A percentile compares a stretch with the other conserved stretches of the same genome.
Conservation (phyloP, 2,797 vertebrate species). For the Columba guinea region DNA sequence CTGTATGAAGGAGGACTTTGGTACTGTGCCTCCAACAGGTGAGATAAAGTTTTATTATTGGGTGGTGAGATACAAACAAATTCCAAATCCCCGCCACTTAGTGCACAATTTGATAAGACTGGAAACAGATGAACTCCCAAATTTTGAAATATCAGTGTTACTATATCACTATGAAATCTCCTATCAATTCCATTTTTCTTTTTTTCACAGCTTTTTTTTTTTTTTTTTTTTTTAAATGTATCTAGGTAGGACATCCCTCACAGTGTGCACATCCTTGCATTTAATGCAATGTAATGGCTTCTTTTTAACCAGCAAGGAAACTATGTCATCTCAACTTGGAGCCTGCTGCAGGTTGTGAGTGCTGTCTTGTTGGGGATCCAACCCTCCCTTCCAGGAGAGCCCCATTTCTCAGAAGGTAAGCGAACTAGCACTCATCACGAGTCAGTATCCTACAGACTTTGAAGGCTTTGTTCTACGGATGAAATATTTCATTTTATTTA, state of each 20-base stretch:
- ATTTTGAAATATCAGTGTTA: not conserved
- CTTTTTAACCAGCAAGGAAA: not conserved
- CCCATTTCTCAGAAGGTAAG: not conserved
- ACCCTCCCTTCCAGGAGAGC: not conserved
- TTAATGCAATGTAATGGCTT: not conserved
- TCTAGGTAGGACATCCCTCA: not conserved
- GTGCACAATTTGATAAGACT: not conserved
- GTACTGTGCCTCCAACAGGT: not conserved
- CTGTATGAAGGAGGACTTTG: not conserved
- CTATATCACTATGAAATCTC: not conserved
- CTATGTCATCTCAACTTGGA: not conserved
- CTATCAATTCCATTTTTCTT: not conserved
- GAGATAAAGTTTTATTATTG: not conserved
- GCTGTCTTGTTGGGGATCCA: not conserved
- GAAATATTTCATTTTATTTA: not conserved
- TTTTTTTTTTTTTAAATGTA: fast-evolving
- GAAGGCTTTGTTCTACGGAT: not conserved
- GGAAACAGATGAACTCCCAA: not conserved
- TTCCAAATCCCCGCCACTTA: not conserved
- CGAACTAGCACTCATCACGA: not conserved
- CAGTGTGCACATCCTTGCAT: not conserved
- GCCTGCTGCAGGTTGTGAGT: not conserved
- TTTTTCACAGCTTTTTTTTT: not conserved
- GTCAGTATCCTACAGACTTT: not conserved
- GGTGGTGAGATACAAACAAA: not conserved